Conservation (phyloP, 2,888 invertebrate genomes). For the Eupithecia exiguata region DNA sequence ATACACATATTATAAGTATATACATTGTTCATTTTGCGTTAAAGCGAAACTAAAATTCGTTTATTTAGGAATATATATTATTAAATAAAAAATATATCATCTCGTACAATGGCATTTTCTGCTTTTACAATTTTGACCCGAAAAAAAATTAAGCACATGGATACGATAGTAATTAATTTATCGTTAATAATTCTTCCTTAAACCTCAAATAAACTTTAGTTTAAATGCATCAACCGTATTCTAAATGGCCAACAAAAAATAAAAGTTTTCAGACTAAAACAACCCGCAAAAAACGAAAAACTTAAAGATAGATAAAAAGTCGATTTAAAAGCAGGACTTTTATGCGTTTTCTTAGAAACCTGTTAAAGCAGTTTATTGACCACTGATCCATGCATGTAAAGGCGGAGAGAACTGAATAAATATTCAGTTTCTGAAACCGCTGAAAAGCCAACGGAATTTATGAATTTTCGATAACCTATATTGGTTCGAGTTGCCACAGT, state of each 20-base stretch:
- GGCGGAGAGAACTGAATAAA: slow-evolving; percentile 24
- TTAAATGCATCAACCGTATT: neutral
- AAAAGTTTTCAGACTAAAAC: neutral
- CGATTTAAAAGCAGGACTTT: neutral
- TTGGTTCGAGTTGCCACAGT: neutral
- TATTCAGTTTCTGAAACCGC: slow-evolving; percentile 15
- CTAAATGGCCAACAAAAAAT: neutral
- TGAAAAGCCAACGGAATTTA: slow-evolving; percentile 23
- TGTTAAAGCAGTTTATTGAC: slow-evolving; percentile 10
- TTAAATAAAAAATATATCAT: too few species aligned
- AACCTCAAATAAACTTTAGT: neutral
- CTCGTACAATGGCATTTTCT: neutral
- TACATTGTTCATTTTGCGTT: too few species aligned
- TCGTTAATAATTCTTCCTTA: too few species aligned
- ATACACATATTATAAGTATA: too few species aligned
- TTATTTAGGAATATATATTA: too few species aligned
- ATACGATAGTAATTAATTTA: too few species aligned
- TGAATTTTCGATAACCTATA: slow-evolving; percentile 22
- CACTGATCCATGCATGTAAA: slow-evolving; percentile 17
- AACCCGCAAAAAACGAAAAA: neutral
- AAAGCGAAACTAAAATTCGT: too few species aligned
- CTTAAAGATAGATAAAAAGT: neutral
- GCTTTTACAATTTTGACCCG: neutral
- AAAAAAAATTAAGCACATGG: neutral
- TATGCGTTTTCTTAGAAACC: slow-evolving; percentile 6